Evolutionary conservation across 1,140 invertebrate species (phyloP).

Genomic region (Fopius arisanus): DNA sequence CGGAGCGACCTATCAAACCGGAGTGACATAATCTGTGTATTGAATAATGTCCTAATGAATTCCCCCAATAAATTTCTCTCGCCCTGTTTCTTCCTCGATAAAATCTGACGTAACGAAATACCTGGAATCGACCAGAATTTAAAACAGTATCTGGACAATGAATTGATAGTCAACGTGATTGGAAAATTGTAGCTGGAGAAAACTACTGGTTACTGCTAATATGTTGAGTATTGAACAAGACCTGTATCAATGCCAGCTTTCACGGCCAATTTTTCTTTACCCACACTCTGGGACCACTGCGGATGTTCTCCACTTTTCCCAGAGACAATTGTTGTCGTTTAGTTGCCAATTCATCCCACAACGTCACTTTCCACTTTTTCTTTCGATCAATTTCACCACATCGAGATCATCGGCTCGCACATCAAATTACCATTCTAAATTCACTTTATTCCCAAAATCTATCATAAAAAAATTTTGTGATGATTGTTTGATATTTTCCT

Average conservation of each 20-base stretch:
- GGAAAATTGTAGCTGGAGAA: constrained; percentile 19
- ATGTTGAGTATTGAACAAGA: background rate
- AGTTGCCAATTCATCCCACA: too few relatives aligned
- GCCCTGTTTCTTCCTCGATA: background rate
- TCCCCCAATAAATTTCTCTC: background rate
- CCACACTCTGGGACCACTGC: background rate
- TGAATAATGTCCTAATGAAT: too few relatives aligned
- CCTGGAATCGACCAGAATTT: too few relatives aligned
- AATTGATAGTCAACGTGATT: constrained; percentile 22
- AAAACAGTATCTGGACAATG: background rate
- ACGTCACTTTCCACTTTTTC: too few relatives aligned
- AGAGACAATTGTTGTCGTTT: background rate
- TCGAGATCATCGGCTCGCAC: too few relatives aligned
- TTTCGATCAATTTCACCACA: too few relatives aligned
- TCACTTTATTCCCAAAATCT: too few relatives aligned
- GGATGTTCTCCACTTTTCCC: background rate
- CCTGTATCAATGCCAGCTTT: constrained; percentile 18
- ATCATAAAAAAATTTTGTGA: too few relatives aligned
- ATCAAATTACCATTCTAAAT: too few relatives aligned
- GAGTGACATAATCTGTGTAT: too few relatives aligned
- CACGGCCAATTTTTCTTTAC: constrained; percentile 9
- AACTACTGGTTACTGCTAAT: background rate
- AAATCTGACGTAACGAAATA: background rate
- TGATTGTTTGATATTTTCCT: too few relatives aligned
- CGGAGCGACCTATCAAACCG: too few relatives aligned